Evolutionary conservation across 2,113 vertebrate species (phyloP).

Genomic region (Caloenas nicobarica): DNA sequence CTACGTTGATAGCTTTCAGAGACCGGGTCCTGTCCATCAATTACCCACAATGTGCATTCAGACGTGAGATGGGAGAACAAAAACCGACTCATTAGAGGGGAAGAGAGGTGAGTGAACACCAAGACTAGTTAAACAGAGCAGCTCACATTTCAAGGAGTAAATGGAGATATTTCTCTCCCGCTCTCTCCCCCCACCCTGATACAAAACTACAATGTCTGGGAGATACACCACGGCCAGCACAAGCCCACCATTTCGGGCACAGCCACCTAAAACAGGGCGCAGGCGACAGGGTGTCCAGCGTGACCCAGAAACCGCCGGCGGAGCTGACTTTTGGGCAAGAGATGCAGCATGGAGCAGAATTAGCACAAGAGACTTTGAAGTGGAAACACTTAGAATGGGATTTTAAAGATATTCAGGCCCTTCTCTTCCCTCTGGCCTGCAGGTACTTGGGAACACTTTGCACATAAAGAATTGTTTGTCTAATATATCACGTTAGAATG

Average conservation of each 20-base stretch:
- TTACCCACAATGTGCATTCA: conserved; percentile 49
- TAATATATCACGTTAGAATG: conserved; percentile 46
- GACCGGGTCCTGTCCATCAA: conserved; percentile 60
- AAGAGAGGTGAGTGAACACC: conserved; percentile 40
- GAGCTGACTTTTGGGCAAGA: background rate
- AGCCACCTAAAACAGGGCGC: rapidly evolving
- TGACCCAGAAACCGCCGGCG: rapidly evolving
- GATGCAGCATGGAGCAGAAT: background rate
- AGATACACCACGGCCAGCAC: background rate
- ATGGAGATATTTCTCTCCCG: background rate
- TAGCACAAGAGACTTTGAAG: background rate
- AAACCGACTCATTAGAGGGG: conserved; percentile 40
- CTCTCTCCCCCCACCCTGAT: rapidly evolving
- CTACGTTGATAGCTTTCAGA: conserved; percentile 52
- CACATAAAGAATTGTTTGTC: conserved; percentile 54
- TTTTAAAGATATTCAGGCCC: conserved; percentile 32
- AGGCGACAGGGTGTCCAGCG: background rate
- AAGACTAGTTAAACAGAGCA: conserved; percentile 15
- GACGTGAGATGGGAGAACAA: conserved; percentile 55
- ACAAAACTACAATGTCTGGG: background rate
- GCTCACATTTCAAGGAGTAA: background rate
- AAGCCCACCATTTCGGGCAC: background rate
- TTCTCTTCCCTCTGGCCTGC: conserved; percentile 35
- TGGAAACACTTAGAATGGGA: background rate
- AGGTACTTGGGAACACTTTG: conserved; percentile 19